phyloP scores from a whole-genome alignment of 1,140 invertebrate genomes.

The Pollicipes pollicipes region DNA sequence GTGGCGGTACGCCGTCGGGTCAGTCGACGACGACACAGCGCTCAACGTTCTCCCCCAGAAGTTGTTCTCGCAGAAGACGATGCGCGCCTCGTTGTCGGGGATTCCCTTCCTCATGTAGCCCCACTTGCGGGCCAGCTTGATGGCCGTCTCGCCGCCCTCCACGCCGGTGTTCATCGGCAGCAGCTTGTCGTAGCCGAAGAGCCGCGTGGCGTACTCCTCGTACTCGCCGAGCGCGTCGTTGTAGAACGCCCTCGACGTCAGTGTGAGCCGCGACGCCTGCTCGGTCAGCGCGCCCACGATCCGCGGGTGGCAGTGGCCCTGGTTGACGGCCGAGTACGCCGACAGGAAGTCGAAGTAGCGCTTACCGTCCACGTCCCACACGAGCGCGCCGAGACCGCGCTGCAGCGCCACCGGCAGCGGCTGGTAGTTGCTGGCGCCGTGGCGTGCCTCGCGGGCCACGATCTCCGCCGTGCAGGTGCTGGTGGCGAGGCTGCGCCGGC shows the following conservation, averaged over 20 bases:
- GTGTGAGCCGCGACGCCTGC: constrained; percentile 47
- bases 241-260: constrained; percentile 87
- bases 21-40: constrained; percentile 83
- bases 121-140: constrained; percentile 88
- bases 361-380: constrained; percentile 92
- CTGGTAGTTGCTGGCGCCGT: constrained; percentile 92
- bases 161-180: constrained; percentile 97
- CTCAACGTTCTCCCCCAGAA: constrained; percentile 95
- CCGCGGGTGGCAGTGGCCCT: constrained; percentile 93
- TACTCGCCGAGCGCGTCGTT: constrained; percentile 80
- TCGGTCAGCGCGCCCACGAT: constrained; percentile 65
- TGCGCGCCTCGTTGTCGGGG: constrained; percentile 68
- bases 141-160: constrained; percentile 89
- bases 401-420: constrained; percentile 76
- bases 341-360: constrained; percentile 88
- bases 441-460: constrained; percentile 58
- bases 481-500: too few species aligned
- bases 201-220: constrained; percentile 73
- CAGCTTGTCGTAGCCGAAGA: constrained; percentile 88
- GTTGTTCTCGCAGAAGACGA: constrained; percentile 84
- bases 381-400: constrained; percentile 68
- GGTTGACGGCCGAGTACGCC: constrained; percentile 94
- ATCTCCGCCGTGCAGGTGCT: too few species aligned
- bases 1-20: constrained; percentile 63
- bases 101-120: constrained; percentile 83